Conservation (phyloP, 1,140 invertebrate genomes). For the Bombus vancouverensis region DNA sequence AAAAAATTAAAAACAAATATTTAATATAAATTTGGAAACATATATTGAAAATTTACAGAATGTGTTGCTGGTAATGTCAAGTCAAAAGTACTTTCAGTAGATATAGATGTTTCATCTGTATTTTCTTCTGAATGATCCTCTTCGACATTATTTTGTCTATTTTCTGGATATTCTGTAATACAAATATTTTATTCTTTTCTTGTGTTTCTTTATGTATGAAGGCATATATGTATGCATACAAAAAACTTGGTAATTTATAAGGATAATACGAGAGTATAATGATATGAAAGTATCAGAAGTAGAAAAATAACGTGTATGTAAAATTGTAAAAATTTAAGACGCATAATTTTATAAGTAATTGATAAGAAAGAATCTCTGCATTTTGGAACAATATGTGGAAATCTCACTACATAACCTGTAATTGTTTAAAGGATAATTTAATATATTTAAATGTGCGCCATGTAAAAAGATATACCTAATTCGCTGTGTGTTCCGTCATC, state of each 20-base stretch:
- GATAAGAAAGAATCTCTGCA: not conserved
- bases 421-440: not conserved
- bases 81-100: slow-evolving; percentile 77
- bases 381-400: not conserved
- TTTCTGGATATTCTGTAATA: slow-evolving; percentile 12
- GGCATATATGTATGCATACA: not conserved
- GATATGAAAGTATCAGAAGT: not conserved
- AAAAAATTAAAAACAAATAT: slow-evolving; percentile 1
- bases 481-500: slow-evolving; percentile 24
- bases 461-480: slow-evolving; percentile 14
- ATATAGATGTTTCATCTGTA: slow-evolving; percentile 49
- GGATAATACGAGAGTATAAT: not conserved
- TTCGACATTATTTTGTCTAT: not conserved
- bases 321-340: not conserved
- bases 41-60: slow-evolving; percentile 77
- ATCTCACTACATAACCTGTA: slow-evolving; percentile 24
- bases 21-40: slow-evolving; percentile 47
- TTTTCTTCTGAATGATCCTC: slow-evolving; percentile 26
- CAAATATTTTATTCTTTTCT: not conserved
- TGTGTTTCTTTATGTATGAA: not conserved
- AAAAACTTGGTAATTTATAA: not conserved
- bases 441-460: not conserved
- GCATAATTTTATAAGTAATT: not conserved
- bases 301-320: not conserved
- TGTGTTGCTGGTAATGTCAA: slow-evolving; percentile 82